Base-by-base conservation (phyloP, 2,797 vertebrate species). In the Serranus cabrilla region DNA sequence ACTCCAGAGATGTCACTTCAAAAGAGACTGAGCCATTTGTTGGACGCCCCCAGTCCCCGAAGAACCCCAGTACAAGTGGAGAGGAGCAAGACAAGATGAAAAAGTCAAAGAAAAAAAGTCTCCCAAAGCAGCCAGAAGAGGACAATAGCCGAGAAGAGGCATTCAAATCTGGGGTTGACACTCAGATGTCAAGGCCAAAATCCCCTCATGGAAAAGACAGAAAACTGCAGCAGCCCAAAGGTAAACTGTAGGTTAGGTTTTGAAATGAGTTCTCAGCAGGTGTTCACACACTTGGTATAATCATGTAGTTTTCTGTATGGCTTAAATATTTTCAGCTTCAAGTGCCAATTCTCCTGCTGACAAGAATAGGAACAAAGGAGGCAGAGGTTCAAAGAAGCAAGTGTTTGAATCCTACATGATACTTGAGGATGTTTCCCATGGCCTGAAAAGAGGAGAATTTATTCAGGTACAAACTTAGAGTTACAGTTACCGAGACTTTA, bases 381-480 rank as follows among this genome's bases (percentile, higher is more conserved):
- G 78, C 40, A 92, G 95, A 83, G 95, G 95, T 58, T 91, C 92
- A 69, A 96, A 94, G 92, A 99, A 95, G 90, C 96, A 89, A 73
- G 68, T 99, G 67, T 99, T 99, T 94, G 97, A 98, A 81, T 68
- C 91, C 49, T 99, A 99, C 93, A 93, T 97, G 96, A 91, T 90
- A 34, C 74, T 62, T 40, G 96, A 97, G 81, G 96, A 96, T 21
- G 96, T 99, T 78, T 97, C 97, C 60, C 93, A 95, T 42, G 96
- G 96, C 59, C 92, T 99, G 78, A 98, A 99, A 93, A 96, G 96
- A 90, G 95, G 96, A 91, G 94, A 97, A 64, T 95, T 99, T 50
- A 92, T 98, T 81, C 96, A 99, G 97, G 98, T 98, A 84, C 11
- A 80, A 76, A 7, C 21, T 17, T 7, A 50, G 2, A 25, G 14